phyloP scores from a whole-genome alignment of 1,140 invertebrate genomes.

The Heliconius nattereri region DNA sequence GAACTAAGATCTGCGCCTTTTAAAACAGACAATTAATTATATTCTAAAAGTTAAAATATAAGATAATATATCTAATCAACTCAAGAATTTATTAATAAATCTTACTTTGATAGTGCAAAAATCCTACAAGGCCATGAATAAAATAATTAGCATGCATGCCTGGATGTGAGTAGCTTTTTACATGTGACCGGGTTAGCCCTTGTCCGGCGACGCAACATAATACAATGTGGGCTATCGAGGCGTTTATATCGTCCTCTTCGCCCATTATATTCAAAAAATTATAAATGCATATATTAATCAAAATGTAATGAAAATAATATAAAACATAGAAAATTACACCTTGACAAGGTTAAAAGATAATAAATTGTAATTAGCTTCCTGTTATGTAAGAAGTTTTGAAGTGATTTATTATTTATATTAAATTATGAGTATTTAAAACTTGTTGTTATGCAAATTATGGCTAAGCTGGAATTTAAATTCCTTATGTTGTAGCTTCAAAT shows the following conservation, averaged over 20 bases:
- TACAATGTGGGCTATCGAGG: conserved; percentile 62
- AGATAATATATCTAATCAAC: no score
- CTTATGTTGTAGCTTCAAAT: no score
- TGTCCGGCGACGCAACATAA: conserved; percentile 62
- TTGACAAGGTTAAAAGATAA: not conserved
- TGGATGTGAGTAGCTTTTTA: conserved; percentile 59
- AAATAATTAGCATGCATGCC: conserved; percentile 73
- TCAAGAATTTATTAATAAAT: not conserved
- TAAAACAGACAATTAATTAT: no score
- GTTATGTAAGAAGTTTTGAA: not conserved
- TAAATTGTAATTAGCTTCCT: not conserved
- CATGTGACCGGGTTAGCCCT: conserved; percentile 49
- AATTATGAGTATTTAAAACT: not conserved
- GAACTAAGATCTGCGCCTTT: no score
- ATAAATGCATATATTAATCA: conserved; percentile 19
- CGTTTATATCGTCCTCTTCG: conserved; percentile 56
- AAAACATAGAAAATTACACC: not conserved
- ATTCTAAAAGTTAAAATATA: no score
- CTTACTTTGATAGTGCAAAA: conserved; percentile 68
- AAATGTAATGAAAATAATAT: conserved; percentile 25
- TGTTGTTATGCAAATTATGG: no score
- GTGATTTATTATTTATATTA: not conserved
- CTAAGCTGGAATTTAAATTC: no score
- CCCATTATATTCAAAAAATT: conserved; percentile 51
- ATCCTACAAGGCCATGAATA: conserved; percentile 65